Base-by-base conservation (phyloP, 2,888 invertebrate species). In the Netelia virgata region DNA sequence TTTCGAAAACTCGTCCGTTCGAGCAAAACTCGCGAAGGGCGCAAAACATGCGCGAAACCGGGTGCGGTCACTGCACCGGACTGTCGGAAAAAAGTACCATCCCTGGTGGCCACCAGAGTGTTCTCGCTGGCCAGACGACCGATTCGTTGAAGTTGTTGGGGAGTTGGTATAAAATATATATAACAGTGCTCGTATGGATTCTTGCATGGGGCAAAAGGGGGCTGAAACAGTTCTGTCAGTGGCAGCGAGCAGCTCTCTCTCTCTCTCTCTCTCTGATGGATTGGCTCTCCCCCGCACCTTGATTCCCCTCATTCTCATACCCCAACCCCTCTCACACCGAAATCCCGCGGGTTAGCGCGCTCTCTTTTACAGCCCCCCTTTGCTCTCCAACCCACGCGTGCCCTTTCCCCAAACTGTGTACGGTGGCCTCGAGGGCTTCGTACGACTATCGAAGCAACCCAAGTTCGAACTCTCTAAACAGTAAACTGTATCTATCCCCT, bases 231-330 rank as follows among this genome's bases (percentile, higher is more conserved):
- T 89, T 89, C 92, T 92, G 92, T 81, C 88, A 78, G 87, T 92
- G 91, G 91, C 92, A 92, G 92, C 88, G 83, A 87, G 85, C 84
- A 88, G 87, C 88, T 87, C 87, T 88, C 90, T 87, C 88, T 89
- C 91, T 91, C 91, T 92, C 92, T 88, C 87, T 88, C 89, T 87
- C 88, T 89, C 91, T 91, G 91, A 92, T 92, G 90, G 91, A 92
- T 92, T 90, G 91, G 88, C 89, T 90, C 88, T 86, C 88, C 84
- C 87, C 88, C 88, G 88, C 89, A 88, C 89, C 88, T 88, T 82
- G 85, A 86, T 88, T 88, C 84, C 70, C 36, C 8, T 9, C 59
- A 10, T 23, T 36, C 47, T 47, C 47, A 47, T 55, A 81, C 20
- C 55, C 59, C 55, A 23, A 28, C 28, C 73, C 72, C 43, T 63